phyloP scores from a whole-genome alignment of 2,888 invertebrate species.

The Pandemis cinnamomeana region DNA sequence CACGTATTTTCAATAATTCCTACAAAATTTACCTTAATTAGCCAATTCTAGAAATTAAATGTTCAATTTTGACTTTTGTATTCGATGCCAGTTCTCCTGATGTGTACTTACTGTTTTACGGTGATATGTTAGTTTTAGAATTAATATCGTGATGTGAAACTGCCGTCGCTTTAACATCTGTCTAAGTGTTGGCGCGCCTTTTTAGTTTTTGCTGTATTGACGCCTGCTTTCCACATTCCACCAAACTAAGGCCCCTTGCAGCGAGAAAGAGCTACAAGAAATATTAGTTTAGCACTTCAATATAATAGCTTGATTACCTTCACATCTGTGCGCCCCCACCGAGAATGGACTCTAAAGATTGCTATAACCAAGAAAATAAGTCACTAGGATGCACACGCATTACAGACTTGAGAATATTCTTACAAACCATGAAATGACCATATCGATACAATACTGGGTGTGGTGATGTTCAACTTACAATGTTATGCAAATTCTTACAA shows the following conservation, averaged over 20 bases:
- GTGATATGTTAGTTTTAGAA: constrained; percentile 52
- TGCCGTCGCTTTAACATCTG: not conserved
- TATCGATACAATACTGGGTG: not conserved
- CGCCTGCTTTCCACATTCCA: not conserved
- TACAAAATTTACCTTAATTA: constrained; percentile 70
- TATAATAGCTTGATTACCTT: not conserved
- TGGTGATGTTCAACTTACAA: not conserved
- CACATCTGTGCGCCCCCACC: not conserved
- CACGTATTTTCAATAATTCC: constrained; percentile 63
- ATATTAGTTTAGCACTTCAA: constrained; percentile 1
- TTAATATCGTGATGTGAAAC: constrained; percentile 18
- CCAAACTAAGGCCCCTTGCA: constrained; percentile 4
- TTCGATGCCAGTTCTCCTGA: constrained; percentile 66
- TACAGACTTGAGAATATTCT: not conserved
- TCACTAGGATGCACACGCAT: constrained; percentile 7
- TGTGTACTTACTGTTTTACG: constrained; percentile 58
- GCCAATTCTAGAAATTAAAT: constrained; percentile 75
- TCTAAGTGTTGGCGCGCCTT: constrained; percentile 1
- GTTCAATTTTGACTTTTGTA: constrained; percentile 60
- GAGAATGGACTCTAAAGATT: not conserved
- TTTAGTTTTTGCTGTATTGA: not conserved
- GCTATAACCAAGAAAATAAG: constrained; percentile 15
- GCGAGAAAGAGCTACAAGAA: not conserved
- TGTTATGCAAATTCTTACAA: not conserved
- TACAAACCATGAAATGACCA: not conserved